These are phyloP conservation scores for Temnothorax unifasciatus DNA, from an alignment of 2,888 invertebrate genomes.

Conservation along the genomic window DNA sequence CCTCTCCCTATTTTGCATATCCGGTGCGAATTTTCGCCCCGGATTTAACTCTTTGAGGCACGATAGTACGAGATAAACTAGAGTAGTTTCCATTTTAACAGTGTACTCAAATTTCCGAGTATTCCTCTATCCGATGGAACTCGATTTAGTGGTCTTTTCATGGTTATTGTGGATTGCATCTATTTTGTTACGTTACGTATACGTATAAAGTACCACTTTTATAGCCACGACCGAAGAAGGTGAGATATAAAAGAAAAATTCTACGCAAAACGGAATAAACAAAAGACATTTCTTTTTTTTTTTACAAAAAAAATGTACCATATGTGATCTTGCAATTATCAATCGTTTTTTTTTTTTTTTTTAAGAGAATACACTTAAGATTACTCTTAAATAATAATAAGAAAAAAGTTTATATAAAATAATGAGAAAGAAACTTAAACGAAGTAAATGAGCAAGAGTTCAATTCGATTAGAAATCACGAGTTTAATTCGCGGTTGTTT, in stretches of 20 bases:
- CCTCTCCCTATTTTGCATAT: constrained; percentile 42
- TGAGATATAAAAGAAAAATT: neutral
- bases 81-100: constrained; percentile 9
- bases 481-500: neutral
- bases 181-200: neutral
- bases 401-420: neutral
- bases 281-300: neutral
- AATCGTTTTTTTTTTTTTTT: neutral
- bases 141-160: constrained; percentile 3
- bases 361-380: neutral
- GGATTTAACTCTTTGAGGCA: constrained; percentile 47
- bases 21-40: constrained; percentile 12
- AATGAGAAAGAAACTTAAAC: neutral
- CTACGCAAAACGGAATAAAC: neutral
- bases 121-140: neutral
- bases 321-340: neutral
- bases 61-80: constrained; percentile 38
- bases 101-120: neutral
- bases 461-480: neutral
- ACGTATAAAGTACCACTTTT: neutral
- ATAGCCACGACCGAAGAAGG: neutral
- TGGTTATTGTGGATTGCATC: neutral
- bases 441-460: neutral
- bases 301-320: neutral
- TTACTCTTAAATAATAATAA: neutral